These are phyloP conservation scores for Leptobrachium leishanense DNA, from an alignment of 2,113 vertebrate species.

Conservation along the genomic window DNA sequence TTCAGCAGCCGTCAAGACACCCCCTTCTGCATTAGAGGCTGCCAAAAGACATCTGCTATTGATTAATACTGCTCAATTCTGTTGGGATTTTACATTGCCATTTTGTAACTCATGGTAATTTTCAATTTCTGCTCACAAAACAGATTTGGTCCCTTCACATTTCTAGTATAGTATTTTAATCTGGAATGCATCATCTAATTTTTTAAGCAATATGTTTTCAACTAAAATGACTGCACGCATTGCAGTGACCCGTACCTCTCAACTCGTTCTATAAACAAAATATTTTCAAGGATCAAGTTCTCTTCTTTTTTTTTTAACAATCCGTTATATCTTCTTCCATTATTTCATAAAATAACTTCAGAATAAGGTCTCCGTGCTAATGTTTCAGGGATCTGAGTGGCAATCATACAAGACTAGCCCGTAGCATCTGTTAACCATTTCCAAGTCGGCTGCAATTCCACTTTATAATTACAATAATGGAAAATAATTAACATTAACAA, in stretches of 20 bases:
- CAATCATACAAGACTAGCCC: not conserved
- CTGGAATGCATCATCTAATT: slow-evolving; percentile 23
- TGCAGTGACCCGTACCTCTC: slow-evolving; percentile 7
- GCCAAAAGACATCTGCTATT: slow-evolving; percentile 13
- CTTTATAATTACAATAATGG: not conserved
- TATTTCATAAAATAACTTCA: slow-evolving; percentile 5
- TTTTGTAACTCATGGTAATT: slow-evolving; percentile 5
- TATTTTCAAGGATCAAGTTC: slow-evolving; percentile 22
- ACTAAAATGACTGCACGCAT: slow-evolving; percentile 3
- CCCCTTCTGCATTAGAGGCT: slow-evolving; percentile 1
- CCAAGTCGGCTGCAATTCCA: not conserved
- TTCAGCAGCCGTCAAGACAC: not conserved
- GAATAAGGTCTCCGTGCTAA: not conserved
- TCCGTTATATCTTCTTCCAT: slow-evolving; percentile 6
- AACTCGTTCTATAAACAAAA: slow-evolving; percentile 22
- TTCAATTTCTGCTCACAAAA: slow-evolving; percentile 11
- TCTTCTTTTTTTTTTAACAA: not conserved
- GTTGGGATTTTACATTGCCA: not conserved
- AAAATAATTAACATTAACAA: slow-evolving; percentile 9
- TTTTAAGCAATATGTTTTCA: slow-evolving; percentile 20
- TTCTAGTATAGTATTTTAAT: slow-evolving; percentile 24
- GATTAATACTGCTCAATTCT: slow-evolving; percentile 10
- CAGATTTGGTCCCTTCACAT: not conserved
- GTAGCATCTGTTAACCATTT: slow-evolving; percentile 8
- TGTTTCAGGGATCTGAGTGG: not conserved